These are phyloP conservation scores for Pithys albifrons DNA, from an alignment of 2,113 vertebrate genomes.

Conservation along the genomic window DNA sequence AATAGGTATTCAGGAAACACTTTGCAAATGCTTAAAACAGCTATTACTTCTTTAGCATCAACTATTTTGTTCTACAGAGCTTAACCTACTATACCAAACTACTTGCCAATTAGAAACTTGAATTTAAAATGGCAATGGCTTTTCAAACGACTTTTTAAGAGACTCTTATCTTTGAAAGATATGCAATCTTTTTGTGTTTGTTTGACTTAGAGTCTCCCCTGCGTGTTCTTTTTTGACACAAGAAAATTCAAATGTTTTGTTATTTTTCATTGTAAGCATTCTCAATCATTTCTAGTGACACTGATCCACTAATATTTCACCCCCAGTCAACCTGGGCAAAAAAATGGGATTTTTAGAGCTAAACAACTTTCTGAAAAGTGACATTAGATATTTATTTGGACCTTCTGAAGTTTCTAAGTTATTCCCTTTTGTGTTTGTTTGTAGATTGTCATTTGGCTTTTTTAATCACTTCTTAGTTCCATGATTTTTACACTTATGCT, in stretches of 20 bases:
- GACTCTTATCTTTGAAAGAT: not conserved
- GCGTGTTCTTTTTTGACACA: not conserved
- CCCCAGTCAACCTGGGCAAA: rapidly evolving
- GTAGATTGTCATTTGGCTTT: not conserved
- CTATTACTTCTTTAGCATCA: not conserved
- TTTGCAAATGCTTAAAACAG: not conserved
- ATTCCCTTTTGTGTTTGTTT: not conserved
- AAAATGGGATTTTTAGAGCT: not conserved
- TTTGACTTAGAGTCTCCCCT: not conserved
- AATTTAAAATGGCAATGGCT: not conserved
- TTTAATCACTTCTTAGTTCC: not conserved
- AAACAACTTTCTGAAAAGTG: not conserved
- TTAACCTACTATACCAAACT: not conserved
- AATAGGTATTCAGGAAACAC: not conserved
- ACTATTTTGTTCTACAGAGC: not conserved
- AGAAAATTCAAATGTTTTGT: not conserved
- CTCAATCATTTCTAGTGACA: not conserved
- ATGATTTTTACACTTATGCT: not conserved
- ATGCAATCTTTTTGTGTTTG: not conserved
- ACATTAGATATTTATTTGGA: not conserved
- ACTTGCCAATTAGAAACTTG: not conserved
- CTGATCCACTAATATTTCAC: not conserved
- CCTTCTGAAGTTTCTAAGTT: not conserved
- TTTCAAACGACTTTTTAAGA: not conserved
- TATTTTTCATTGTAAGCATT: not conserved